Percentiles rank a stretch among this genome's conserved stretches.
These are phyloP conservation scores for Pseudolycoriella hygida DNA, from an alignment of 2,888 invertebrate species.

Conservation along the genomic window DNA sequence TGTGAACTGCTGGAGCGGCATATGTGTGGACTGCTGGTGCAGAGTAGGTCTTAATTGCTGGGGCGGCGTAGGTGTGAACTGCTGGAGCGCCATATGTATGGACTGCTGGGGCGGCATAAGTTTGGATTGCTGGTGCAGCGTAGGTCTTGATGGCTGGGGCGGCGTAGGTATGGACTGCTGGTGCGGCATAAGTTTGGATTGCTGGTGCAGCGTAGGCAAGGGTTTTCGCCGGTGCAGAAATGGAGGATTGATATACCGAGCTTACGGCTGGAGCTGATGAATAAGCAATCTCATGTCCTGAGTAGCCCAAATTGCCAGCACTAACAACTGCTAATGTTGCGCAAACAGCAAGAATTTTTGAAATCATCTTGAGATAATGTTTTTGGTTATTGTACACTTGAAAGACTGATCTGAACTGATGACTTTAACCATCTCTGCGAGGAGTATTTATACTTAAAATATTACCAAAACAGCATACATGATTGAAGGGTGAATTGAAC, in stretches of 20 bases:
- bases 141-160: conserved; percentile 14
- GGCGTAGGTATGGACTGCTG: conserved; percentile 19
- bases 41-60: conserved; percentile 15
- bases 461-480: background rate
- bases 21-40: too few relatives aligned
- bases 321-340: conserved; percentile 40
- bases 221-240: conserved; percentile 8
- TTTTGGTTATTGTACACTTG: background rate
- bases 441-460: background rate
- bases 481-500: too few relatives aligned
- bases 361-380: conserved; percentile 21
- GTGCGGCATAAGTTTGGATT: conserved; percentile 17
- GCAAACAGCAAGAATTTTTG: conserved; percentile 35
- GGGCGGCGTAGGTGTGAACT: conserved; percentile 15
- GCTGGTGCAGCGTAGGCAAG: conserved; percentile 14
- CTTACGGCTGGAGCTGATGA: conserved; percentile 24
- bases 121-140: conserved; percentile 17
- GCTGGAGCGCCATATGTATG: conserved; percentile 15
- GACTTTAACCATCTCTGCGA: background rate
- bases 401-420: conserved; percentile 2
- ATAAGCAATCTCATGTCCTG: conserved; percentile 17
- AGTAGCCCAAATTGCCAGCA: conserved; percentile 33
- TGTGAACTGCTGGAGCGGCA: too few relatives aligned
- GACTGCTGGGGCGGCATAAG: conserved; percentile 19
- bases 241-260: conserved; percentile 14